phyloP scores from a whole-genome alignment of 2,113 vertebrate genomes.

The Vicugna pacos region DNA sequence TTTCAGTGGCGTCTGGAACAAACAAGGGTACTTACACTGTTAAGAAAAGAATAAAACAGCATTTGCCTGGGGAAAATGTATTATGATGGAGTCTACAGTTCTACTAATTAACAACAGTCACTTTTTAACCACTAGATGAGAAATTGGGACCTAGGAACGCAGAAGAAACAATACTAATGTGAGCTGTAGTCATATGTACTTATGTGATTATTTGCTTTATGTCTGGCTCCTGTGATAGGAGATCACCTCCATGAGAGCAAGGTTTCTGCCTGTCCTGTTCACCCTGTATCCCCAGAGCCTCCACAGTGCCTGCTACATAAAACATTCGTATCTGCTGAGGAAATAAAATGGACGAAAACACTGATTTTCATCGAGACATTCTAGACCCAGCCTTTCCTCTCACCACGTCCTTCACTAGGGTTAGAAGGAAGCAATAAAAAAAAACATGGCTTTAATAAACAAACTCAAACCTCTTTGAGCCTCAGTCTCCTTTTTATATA shows the following conservation, averaged over 20 bases:
- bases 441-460: neutral
- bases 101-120: neutral
- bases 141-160: neutral
- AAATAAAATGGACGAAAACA: neutral
- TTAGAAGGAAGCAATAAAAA: neutral
- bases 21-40: neutral
- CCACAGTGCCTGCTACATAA: neutral
- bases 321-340: neutral
- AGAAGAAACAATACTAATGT: neutral
- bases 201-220: neutral
- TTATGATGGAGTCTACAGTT: neutral
- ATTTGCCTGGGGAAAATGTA: neutral
- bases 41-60: neutral
- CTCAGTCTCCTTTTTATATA: no score
- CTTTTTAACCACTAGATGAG: neutral
- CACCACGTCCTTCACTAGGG: neutral
- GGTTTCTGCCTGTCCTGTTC: neutral
- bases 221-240: neutral
- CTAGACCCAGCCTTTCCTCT: neutral
- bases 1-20: neutral
- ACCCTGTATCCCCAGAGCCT: neutral
- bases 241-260: neutral
- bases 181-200: neutral
- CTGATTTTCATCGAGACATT: slow-evolving; percentile 20
- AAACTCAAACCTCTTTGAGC: no score